Conservation (phyloP, 2,113 vertebrate genomes). For the Capreolus pygargus region DNA sequence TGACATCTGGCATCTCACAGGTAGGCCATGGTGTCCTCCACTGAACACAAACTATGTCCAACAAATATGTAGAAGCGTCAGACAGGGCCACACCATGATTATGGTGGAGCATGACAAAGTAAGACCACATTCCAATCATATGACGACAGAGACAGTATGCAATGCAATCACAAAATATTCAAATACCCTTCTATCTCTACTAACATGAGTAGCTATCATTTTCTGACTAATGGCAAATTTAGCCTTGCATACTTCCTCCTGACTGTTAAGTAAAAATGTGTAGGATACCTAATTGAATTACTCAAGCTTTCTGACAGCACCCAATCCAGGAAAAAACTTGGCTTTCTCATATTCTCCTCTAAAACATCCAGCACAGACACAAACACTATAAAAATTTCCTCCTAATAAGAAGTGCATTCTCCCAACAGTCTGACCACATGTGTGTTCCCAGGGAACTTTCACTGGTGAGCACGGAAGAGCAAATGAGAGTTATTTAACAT, state of each 20-base stretch:
- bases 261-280: not conserved
- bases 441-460: not conserved
- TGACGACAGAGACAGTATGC: not conserved
- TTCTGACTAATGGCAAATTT: not conserved
- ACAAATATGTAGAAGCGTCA: not conserved
- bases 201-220: not conserved
- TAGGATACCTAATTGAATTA: not conserved
- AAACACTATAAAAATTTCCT: not conserved
- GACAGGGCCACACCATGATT: accelerated
- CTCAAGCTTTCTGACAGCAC: not conserved
- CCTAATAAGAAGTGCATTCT: not conserved
- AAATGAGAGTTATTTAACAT: not conserved
- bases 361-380: not conserved
- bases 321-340: not conserved
- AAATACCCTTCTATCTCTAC: not conserved
- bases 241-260: not conserved
- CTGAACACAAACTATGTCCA: not conserved
- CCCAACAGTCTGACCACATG: not conserved
- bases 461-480: not conserved
- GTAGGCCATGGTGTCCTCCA: not conserved
- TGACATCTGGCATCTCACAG: not conserved
- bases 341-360: not conserved
- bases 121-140: not conserved
- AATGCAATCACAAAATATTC: not conserved
- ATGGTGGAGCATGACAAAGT: not conserved